Conservation (phyloP, 2,113 vertebrate genomes). For the Antigone vipio region DNA sequence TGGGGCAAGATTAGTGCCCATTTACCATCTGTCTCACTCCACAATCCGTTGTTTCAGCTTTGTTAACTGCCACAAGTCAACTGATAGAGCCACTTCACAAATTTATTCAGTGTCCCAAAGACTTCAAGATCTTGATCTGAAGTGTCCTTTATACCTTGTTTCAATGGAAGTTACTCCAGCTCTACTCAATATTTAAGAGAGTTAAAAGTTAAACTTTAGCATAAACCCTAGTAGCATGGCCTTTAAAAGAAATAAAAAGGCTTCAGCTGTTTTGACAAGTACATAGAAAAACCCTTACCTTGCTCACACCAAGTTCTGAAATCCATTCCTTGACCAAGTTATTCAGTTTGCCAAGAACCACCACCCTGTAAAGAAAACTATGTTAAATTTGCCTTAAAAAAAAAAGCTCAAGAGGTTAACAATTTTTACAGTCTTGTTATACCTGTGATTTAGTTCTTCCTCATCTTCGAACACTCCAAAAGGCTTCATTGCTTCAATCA, state of each 20-base stretch:
- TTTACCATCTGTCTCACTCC: background rate
- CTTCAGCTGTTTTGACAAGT: background rate
- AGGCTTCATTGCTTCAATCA: conserved; percentile 92
- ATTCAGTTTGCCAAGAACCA: conserved; percentile 92
- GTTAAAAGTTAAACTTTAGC: background rate
- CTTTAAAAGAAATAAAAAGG: background rate
- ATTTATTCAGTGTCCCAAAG: background rate
- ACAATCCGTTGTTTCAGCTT: background rate
- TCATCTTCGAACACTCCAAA: conserved; percentile 97
- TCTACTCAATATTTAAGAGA: background rate
- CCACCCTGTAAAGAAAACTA: conserved; percentile 77
- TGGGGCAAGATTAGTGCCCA: background rate
- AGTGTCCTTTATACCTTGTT: background rate
- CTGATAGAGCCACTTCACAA: background rate
- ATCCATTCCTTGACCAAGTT: conserved; percentile 96
- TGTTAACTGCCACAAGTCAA: background rate
- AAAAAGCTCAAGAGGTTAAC: background rate
- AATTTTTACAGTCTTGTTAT: background rate
- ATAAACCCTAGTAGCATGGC: background rate
- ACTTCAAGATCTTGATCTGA: background rate
- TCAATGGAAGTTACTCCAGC: background rate
- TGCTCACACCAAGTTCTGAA: conserved; percentile 88
- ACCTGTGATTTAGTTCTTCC: conserved; percentile 92
- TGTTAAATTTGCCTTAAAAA: background rate
- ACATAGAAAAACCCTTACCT: conserved; percentile 76